Conservation (phyloP, 2,888 invertebrate genomes). For the Ganaspis brasiliensis region DNA sequence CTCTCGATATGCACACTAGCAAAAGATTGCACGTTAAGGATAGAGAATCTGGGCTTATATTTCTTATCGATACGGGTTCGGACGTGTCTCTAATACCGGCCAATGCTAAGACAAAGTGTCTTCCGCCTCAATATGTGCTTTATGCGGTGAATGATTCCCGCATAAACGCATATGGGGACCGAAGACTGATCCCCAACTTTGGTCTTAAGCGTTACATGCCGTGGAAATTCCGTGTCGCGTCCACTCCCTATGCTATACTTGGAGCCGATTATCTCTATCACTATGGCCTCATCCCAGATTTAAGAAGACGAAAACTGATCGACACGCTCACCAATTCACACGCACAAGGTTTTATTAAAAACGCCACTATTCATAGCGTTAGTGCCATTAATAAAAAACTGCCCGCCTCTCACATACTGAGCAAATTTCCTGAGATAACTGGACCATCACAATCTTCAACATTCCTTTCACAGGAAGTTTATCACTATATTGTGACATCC, state of each 20-base stretch:
- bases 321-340: background rate
- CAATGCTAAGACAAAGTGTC: background rate
- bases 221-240: slow-evolving; percentile 43
- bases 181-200: background rate
- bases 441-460: background rate
- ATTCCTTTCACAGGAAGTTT: slow-evolving; percentile 14
- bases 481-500: slow-evolving; percentile 52
- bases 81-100: slow-evolving; percentile 3
- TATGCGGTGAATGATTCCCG: slow-evolving; percentile 40
- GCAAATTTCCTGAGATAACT: slow-evolving; percentile 10
- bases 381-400: background rate
- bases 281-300: background rate
- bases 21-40: slow-evolving; percentile 42
- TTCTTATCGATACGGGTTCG: slow-evolving; percentile 43
- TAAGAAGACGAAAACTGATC: background rate
- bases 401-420: background rate
- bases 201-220: slow-evolving; percentile 38
- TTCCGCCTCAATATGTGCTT: background rate
- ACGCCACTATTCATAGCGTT: background rate
- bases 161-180: background rate
- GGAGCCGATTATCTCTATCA: slow-evolving; percentile 29
- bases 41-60: slow-evolving; percentile 25
- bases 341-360: background rate
- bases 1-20: background rate
- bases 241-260: slow-evolving; percentile 25